These are phyloP conservation scores for Daboia siamensis DNA, from an alignment of 2,113 vertebrate species.

Conservation along the genomic window DNA sequence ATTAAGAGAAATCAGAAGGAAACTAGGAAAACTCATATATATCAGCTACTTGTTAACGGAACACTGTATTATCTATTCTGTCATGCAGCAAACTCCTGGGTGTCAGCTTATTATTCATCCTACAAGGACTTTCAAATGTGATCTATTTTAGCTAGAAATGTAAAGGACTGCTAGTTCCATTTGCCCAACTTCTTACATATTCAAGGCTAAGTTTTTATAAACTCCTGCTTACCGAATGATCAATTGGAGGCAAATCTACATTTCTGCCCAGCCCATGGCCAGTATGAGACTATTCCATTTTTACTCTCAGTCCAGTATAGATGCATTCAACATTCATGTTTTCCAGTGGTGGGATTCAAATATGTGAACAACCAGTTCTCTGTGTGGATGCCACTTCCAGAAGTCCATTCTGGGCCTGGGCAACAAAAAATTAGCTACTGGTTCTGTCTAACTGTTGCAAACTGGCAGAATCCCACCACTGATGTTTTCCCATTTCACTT, in stretches of 20 bases:
- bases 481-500: neutral
- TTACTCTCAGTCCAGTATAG: neutral
- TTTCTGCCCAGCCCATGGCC: neutral
- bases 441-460: no score
- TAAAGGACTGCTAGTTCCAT: neutral
- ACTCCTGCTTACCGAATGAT: neutral
- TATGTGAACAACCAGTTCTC: no score
- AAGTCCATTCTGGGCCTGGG: no score
- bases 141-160: neutral
- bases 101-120: neutral
- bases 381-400: no score
- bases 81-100: neutral
- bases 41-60: neutral
- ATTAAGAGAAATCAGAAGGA: neutral
- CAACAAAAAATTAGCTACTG: no score
- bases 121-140: neutral
- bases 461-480: no score
- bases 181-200: neutral
- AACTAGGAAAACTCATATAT: neutral
- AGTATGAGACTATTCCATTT: neutral
- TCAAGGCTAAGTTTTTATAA: neutral
- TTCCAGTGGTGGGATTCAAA: neutral
- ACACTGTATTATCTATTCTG: neutral
- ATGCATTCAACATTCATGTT: neutral
- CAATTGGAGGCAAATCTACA: neutral